phyloP scores from a whole-genome alignment of 1,140 invertebrate species.

The Euura saliciscinereae region DNA sequence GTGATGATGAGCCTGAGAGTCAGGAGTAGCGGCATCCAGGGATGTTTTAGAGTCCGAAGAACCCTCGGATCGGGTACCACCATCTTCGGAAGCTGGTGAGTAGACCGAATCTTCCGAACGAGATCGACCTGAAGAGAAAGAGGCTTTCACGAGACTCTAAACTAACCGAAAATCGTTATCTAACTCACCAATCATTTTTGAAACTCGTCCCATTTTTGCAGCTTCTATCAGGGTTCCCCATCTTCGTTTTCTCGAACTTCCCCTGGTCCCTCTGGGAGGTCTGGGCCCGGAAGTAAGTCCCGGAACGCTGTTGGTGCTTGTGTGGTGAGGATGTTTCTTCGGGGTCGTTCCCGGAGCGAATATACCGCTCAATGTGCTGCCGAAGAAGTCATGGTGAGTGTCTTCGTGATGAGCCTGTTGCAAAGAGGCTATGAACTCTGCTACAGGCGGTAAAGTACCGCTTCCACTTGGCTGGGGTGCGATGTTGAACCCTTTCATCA shows the following conservation, averaged over 20 bases:
- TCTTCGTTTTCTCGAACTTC: constrained; percentile 53
- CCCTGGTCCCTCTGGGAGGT: constrained; percentile 36
- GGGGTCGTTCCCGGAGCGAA: constrained; percentile 45
- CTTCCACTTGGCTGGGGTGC: constrained; percentile 68
- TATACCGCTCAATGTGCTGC: constrained; percentile 56
- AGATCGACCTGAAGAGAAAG: constrained; percentile 45
- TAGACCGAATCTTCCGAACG: constrained; percentile 84
- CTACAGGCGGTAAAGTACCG: constrained; percentile 70
- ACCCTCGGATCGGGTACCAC: constrained; percentile 50
- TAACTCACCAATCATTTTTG: constrained; percentile 71
- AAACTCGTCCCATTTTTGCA: constrained; percentile 78
- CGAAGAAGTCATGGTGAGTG: constrained; percentile 53
- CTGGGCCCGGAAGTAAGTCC: constrained; percentile 50
- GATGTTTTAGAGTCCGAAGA: constrained; percentile 56
- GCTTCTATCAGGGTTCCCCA: constrained; percentile 83
- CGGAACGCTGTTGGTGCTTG: constrained; percentile 65
- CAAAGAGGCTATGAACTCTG: constrained; percentile 75
- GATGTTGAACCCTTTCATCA: constrained; percentile 96
- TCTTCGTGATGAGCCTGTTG: constrained; percentile 63
- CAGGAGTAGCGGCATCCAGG: constrained; percentile 42
- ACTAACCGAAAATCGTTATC: constrained; percentile 5
- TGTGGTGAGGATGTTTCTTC: constrained; percentile 66
- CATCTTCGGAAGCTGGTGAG: constrained; percentile 54
- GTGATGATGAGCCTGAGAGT: constrained; percentile 34
- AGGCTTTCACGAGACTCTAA: neutral